Conservation (phyloP, 2,113 vertebrate species). For the Apistogramma diplotaenia region DNA sequence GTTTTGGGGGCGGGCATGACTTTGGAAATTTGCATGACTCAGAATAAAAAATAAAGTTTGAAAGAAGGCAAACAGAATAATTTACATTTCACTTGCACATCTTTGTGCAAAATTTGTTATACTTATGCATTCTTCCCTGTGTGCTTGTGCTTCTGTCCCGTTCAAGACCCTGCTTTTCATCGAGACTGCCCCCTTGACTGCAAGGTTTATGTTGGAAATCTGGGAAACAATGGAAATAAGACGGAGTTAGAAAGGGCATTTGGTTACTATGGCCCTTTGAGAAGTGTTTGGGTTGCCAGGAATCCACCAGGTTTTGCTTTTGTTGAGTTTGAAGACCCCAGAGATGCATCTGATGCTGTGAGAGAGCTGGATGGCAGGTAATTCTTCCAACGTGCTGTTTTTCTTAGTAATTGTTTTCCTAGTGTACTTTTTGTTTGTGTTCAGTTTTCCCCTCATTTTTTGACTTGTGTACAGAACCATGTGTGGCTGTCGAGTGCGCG, state of each 20-base stretch:
- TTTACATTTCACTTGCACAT: background rate
- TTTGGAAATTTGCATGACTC: background rate
- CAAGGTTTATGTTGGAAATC: conserved; percentile 98
- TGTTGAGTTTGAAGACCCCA: conserved; percentile 96
- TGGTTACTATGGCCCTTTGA: conserved; percentile 95
- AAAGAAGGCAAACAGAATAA: background rate
- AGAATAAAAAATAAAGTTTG: background rate
- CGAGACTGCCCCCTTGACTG: conserved; percentile 96
- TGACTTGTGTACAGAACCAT: conserved; percentile 77
- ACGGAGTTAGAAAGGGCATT: conserved; percentile 93
- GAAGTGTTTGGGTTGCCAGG: conserved; percentile 96
- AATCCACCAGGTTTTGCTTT: conserved; percentile 98
- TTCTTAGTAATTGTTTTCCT: background rate
- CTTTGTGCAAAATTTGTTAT: background rate
- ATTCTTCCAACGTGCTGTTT: background rate
- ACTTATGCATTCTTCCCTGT: background rate
- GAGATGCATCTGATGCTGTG: conserved; percentile 97
- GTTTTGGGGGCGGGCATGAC: background rate
- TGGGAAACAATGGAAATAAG: conserved; percentile 98
- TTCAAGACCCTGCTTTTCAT: conserved; percentile 81
- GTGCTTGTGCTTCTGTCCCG: background rate
- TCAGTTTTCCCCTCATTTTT: background rate
- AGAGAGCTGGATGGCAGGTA: conserved; percentile 98
- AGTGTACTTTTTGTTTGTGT: background rate
- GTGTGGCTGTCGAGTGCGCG: conserved; percentile 91